Conservation (phyloP, 2,888 invertebrate genomes). For the Meta bourneti region DNA sequence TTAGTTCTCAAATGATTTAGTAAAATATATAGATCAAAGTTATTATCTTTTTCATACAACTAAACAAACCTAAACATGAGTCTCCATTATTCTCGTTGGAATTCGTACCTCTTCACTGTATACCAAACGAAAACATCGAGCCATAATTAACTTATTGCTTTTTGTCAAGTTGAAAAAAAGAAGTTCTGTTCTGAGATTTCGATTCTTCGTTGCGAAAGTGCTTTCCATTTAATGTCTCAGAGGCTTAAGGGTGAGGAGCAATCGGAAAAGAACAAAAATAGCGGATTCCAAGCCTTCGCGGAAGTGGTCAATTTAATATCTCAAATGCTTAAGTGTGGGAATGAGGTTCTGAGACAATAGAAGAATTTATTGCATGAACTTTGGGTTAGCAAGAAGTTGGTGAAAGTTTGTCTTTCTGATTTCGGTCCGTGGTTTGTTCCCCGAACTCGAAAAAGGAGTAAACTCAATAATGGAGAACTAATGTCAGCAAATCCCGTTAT, state of each 20-base stretch:
- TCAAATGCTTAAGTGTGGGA: background rate
- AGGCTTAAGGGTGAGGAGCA: background rate
- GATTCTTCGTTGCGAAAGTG: background rate
- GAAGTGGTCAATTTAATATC: background rate
- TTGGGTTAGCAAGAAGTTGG: background rate
- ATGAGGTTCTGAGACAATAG: background rate
- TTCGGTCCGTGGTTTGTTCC: conserved; percentile 11
- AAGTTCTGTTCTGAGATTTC: too few species aligned
- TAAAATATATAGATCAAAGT: too few species aligned
- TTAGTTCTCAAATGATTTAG: too few species aligned
- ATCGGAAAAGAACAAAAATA: background rate
- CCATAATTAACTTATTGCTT: too few species aligned
- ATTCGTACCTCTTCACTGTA: too few species aligned
- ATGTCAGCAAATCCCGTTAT: conserved; percentile 48
- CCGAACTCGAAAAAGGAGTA: background rate
- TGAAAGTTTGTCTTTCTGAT: conserved; percentile 21
- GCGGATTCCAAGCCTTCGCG: background rate
- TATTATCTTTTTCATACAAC: too few species aligned
- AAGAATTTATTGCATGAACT: background rate
- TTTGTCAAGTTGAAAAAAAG: too few species aligned
- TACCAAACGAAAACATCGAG: too few species aligned
- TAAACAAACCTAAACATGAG: too few species aligned
- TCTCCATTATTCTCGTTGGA: too few species aligned
- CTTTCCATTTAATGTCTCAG: conserved; percentile 1
- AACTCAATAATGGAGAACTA: conserved; percentile 53